Conservation (phyloP, 2,797 vertebrate genomes). For the Hemitrygon akajei region DNA sequence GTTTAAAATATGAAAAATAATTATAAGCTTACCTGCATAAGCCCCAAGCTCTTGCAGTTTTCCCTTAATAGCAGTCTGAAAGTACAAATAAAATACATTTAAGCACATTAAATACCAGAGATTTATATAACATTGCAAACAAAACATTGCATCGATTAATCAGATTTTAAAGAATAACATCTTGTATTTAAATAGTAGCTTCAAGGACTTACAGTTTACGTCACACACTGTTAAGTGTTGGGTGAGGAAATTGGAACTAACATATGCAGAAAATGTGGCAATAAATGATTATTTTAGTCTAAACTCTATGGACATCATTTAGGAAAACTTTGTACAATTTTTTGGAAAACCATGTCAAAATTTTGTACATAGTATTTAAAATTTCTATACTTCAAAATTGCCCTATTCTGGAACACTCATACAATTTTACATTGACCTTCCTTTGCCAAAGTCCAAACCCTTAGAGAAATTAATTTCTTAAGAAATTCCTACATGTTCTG, state of each 20-base stretch:
- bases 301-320: too few relatives aligned
- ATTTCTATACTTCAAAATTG: not conserved
- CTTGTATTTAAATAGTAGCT: not conserved
- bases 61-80: slow-evolving; percentile 87
- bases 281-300: too few relatives aligned
- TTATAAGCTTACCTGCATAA: slow-evolving; percentile 72
- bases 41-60: slow-evolving; percentile 94
- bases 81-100: slow-evolving; percentile 36
- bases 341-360: not conserved
- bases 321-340: too few relatives aligned
- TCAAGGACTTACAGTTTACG: not conserved
- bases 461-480: too few relatives aligned
- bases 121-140: not conserved
- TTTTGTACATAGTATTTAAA: not conserved
- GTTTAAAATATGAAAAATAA: not conserved
- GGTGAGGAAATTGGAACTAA: too few relatives aligned
- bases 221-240: too few relatives aligned
- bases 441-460: too few relatives aligned
- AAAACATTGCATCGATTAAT: not conserved
- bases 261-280: too few relatives aligned
- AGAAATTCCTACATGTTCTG: too few relatives aligned
- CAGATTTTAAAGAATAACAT: not conserved
- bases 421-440: not conserved
- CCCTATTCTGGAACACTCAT: not conserved
- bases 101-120: not conserved